A percentile compares a stretch with the other conserved stretches of the same genome.
phyloP scores from a whole-genome alignment of 2,888 invertebrate genomes.

The Dasypogon diadema region DNA sequence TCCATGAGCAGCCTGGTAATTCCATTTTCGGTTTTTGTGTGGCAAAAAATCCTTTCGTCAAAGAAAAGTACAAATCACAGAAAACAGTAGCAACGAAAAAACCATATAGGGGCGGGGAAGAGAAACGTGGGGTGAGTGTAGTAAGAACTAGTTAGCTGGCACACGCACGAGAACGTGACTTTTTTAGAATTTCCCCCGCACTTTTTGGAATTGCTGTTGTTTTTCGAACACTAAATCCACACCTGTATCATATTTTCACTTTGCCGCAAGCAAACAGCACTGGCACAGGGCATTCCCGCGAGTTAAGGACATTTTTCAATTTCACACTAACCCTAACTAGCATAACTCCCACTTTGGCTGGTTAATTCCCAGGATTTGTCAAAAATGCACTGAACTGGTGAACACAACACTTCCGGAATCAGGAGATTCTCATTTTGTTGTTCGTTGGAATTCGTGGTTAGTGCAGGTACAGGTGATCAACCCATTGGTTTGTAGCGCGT shows the following conservation, averaged over 20 bases:
- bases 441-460: neutral
- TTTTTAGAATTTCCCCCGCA: neutral
- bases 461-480: no score
- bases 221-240: constrained; percentile 21
- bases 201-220: neutral
- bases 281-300: neutral
- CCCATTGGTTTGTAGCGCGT: no score
- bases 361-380: neutral
- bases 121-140: neutral
- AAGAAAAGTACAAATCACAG: constrained; percentile 33
- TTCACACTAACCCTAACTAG: constrained; percentile 3
- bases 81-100: constrained; percentile 27
- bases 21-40: constrained; percentile 49
- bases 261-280: neutral
- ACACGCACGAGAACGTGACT: neutral
- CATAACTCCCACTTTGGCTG: constrained; percentile 4
- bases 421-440: neutral
- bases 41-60: neutral
- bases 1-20: constrained; percentile 53
- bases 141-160: neutral
- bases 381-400: neutral
- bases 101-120: constrained; percentile 2
- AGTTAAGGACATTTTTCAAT: constrained; percentile 17
- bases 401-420: neutral
- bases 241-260: constrained; percentile 37